Base-by-base conservation (phyloP, 1,140 invertebrate genomes). In the Halotydeus destructor region DNA sequence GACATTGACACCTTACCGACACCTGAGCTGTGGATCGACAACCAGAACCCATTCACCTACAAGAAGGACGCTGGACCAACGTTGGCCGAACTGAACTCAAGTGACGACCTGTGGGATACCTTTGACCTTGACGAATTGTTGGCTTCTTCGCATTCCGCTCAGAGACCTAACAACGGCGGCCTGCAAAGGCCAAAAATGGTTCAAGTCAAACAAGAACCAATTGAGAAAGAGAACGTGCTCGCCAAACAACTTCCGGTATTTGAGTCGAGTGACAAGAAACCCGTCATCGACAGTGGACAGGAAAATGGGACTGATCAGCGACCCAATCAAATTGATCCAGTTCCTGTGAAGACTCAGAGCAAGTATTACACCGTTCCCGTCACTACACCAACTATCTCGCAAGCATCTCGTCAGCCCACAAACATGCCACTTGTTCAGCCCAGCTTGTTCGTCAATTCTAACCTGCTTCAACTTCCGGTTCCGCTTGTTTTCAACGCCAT, bases 71-170 rank as follows among this genome's bases (percentile, higher is more conserved):
- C 66, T 54, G 78, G 77, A 1, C 79, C 81, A 1, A 88, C 81
- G 42, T 60, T 89, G 32, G 78, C 81, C 0, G 80, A 86, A 58
- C 60, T 89, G 8, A 84, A 84, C 61, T 76, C 75, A 21, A 78
- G 81, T 53, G 77, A 78, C 53, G 77, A 83, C 16, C 51, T 61
- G 11, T 47, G 48, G 36, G 48, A 49, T 43, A 43, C 35, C 11
- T 35, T 48, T 16, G 51, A 52, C 46, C 52, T 81, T 21, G 76
- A 74, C 45, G 78, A 82, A 59, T 82, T 78, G 61, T 80, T 84
- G 58, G 78, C 83, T 57, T 79, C 83, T 57, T 58, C 83, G 8
- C 21, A 26, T 30, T n/a, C n/a, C n/a, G n/a, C n/a, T n/a, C n/a
- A n/a, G n/a, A n/a, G n/a, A n/a, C 27, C 27, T 30, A 30, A 30